Evolutionary conservation across 2,113 vertebrate genomes (phyloP), one percentile per base, ranked within the genome.

Genomic region (Malurus alboscapulatus): DNA sequence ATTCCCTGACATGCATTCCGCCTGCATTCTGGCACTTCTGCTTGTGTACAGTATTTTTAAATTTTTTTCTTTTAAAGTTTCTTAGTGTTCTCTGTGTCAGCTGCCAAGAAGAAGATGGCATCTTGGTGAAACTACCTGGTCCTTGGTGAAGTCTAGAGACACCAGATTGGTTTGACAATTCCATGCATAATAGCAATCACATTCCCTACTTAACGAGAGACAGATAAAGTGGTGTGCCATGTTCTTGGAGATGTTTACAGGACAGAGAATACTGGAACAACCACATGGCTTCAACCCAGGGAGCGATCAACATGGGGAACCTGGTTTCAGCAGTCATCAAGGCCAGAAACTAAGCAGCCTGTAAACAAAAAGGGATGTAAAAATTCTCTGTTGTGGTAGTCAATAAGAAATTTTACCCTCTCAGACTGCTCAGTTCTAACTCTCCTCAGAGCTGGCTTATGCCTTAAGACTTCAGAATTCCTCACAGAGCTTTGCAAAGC

Each of bases 241-340:
- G 91, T 91, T 96, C 82, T 90, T 69, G 20, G 75, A 85, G 89
- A 94, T 95, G 93, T 95, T 96, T 94, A 96, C 93, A 95, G 82
- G 93, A 94, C 87, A 67, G 79, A 83, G 65, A 96, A 96, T 47
- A 59, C 40, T 94, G 75, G 91, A 95, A 94, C 85, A 85, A 88
- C 30, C 72, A 77, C 87, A 74, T 90, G 87, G 93, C 89, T 91
- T 83, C 67, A 63, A 90, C 95, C 55, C 93, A 94, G 85, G 63
- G 40, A 87, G 82, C 0, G 3, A 90, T 83, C 81, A 81, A 63
- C 63, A 55, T 2, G 9, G 84, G 75, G 63, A 92, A 93, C 94
- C 84, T 93, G 48, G 48, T 82, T 92, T 91, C 78, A 84, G 34
- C 77, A 94, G 62, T 69, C 66, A 92, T 45, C 71, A 79, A 77